A percentile compares a stretch with the other conserved stretches of the same genome.
phyloP scores from a whole-genome alignment of 2,797 vertebrate species.

The Adrianichthys oophorus region DNA sequence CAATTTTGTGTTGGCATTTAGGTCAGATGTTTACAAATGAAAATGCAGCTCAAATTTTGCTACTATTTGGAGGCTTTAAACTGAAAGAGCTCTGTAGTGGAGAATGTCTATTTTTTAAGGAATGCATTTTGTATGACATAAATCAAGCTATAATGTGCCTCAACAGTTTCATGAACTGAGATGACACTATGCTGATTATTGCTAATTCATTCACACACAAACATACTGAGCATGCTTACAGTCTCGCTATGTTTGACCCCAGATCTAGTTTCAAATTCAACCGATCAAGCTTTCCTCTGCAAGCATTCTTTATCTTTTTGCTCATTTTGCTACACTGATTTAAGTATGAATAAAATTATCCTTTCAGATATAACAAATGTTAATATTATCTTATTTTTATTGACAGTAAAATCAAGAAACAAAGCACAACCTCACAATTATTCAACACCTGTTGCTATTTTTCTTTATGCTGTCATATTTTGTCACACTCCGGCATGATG shows the following conservation, averaged over 20 bases:
- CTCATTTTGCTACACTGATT: not conserved
- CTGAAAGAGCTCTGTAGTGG: not conserved
- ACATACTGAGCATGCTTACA: not conserved
- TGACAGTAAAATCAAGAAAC: no score
- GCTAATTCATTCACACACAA: not conserved
- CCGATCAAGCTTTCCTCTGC: not conserved
- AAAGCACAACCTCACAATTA: no score
- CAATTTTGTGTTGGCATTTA: no score
- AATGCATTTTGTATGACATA: not conserved
- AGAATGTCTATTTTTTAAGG: not conserved
- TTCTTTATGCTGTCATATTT: no score
- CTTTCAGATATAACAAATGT: not conserved
- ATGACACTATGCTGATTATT: not conserved
- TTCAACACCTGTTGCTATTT: no score
- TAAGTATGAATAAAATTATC: not conserved
- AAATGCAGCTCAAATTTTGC: not conserved
- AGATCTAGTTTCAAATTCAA: not conserved
- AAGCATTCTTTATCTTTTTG: not conserved
- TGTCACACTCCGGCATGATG: not conserved
- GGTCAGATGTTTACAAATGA: no score
- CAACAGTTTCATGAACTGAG: not conserved
- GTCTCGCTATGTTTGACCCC: not conserved
- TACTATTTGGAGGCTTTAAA: not conserved
- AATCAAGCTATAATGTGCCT: not conserved
- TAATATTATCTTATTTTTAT: not conserved